Conservation (phyloP, 2,888 invertebrate species). For the Tiliacea aurago region DNA sequence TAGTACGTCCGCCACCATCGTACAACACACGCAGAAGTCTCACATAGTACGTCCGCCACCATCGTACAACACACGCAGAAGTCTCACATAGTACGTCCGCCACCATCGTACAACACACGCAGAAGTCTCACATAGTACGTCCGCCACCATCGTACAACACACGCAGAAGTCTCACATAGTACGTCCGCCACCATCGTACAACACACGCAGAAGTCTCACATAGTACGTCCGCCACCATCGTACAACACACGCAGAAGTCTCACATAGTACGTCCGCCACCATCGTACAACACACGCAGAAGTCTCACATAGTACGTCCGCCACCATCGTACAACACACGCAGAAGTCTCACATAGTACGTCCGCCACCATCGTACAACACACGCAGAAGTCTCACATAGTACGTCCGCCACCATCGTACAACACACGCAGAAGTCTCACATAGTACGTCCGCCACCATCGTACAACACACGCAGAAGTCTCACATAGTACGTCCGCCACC, state of each 20-base stretch:
- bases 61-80: neutral
- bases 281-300: neutral
- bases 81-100: neutral
- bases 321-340: fast-evolving
- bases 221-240: too few relatives aligned
- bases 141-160: fast-evolving
- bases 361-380: fast-evolving
- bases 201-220: slow-evolving; percentile 8
- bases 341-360: slow-evolving; percentile 21
- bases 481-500: too few relatives aligned
- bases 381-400: slow-evolving; percentile 12
- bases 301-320: neutral
- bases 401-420: fast-evolving
- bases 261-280: too few relatives aligned
- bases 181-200: fast-evolving
- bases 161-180: slow-evolving; percentile 12
- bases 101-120: fast-evolving
- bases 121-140: slow-evolving; percentile 21
- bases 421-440: slow-evolving; percentile 8
- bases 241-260: slow-evolving; percentile 4
- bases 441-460: too few relatives aligned
- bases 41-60: too few relatives aligned
- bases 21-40: slow-evolving; percentile 4
- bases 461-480: slow-evolving; percentile 4
- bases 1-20: too few relatives aligned